Base-by-base conservation (phyloP, 2,888 invertebrate species). In the Eupithecia tripunctaria region DNA sequence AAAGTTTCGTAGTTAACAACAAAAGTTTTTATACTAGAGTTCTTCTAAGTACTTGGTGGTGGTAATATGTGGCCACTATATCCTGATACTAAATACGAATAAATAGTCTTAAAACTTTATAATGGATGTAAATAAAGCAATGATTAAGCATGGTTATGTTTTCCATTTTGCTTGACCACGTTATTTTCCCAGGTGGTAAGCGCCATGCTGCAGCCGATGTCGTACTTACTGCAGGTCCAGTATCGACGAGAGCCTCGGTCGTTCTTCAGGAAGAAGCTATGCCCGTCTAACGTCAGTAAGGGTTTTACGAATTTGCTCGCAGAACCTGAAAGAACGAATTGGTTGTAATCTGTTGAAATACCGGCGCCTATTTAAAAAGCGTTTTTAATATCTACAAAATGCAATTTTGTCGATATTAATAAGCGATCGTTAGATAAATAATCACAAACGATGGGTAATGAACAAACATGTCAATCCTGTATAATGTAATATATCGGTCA, bases 171-270 rank as follows among this genome's bases (percentile, higher is more conserved):
- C 12, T 51, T 51, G 51, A 51, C 21, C 2, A 51, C 51, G 1
- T 21, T 12, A 51, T 51, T n/a, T 21, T 51, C 51, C n/a, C n/a
- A 51, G 21, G 51, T 51, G 51, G 51, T 51, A 21, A 51, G 21
- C 10, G 10, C 21, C 51, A 51, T 51, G 21, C 12, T 51, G 51
- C 51, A 51, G 51, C 51, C 51, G 51, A 51, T 51, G 21, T 51
- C 51, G 51, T 51, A 51, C 51, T 51, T 51, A 51, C 51, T 51
- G 21, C 51, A 51, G 21, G 51, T 51, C 51, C 51, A 51, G 51
- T 51, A 51, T 21, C 51, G 51, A 12, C 51, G 51, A 21, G 51
- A 51, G 51, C 51, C 51, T 51, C 51, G 51, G 51, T 51, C 51
- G 51, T 51, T 51, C 51, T 51, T 51, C 51, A 51, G 51, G 51